Base-by-base conservation (phyloP, 2,797 vertebrate genomes). In the Myotis daubentonii region DNA sequence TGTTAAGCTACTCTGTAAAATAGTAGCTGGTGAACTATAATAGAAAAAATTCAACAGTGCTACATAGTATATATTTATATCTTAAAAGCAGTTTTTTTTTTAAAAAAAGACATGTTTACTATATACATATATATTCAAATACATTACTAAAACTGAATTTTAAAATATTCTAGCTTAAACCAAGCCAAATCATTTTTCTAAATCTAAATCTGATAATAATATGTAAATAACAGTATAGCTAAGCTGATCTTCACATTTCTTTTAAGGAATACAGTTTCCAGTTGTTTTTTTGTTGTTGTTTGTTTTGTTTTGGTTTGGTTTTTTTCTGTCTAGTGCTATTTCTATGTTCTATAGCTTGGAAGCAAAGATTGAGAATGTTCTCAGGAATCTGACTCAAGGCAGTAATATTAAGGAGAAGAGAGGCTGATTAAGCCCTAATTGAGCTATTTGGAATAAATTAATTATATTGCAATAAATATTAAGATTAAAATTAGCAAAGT, bases 391-490 rank as follows among this genome's bases (percentile, higher is more conserved):
- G 72, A 87, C 91, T 90, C 80, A 53, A 38, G 81, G 36, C 0
- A 2, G 8, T 70, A 88, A 82, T 95, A 87, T 55, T 84, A 72
- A 89, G 93, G 83, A 94, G 44, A 94, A 81, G 11, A 87, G 25
- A 89, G 19, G 87, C 28, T 93, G 47, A 92, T 93, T 87, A 95
- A 82, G 33, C 19, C 68, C 49, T 93, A 81, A 85, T 70, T 87
- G 62, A 92, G 74, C 85, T 75, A 72, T 90, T 81, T 87, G 74
- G 47, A 44, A 13, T 81, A 90, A 94, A 93, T 93, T 96, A 95
- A 95, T 95, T 95, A 89, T 55, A 90, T 90, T 93, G 55, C 55
- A 93, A 78, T 94, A 87, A 89, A 91, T 95, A 93, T 70, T 87
- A 95, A 94, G 62, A 89, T 71, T 89, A 78, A 87, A 75, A 93